Percentiles rank a stretch among this genome's conserved stretches.
Evolutionary conservation across 2,888 invertebrate genomes (phyloP).

Genomic region (Strigamia maritima): DNA sequence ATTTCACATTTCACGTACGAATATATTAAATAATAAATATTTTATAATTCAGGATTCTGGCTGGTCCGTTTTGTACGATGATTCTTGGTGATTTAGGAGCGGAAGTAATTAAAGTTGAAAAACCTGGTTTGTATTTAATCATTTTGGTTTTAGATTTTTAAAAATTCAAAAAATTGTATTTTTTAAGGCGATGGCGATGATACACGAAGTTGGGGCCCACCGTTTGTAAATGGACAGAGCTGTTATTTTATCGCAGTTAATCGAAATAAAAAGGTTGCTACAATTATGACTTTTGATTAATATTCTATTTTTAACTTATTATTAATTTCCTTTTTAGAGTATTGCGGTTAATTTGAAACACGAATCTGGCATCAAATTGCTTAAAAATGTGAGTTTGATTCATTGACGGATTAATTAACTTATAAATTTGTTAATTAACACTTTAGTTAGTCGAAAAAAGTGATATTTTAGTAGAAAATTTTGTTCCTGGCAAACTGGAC

Average conservation of each 20-base stretch:
- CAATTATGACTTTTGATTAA: background rate
- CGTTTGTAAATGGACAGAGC: constrained; percentile 67
- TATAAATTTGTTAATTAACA: background rate
- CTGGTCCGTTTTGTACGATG: constrained; percentile 94
- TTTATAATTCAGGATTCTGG: constrained; percentile 60
- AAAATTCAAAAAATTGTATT: background rate
- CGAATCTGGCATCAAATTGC: constrained; percentile 58
- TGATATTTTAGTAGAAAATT: constrained; percentile 92
- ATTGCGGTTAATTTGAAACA: constrained; percentile 79
- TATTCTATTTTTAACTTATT: background rate
- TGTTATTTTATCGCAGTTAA: constrained; percentile 85
- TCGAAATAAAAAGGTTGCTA: constrained; percentile 74
- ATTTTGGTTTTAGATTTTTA: background rate
- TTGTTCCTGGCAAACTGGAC: constrained; percentile 79
- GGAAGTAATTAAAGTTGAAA: constrained; percentile 87
- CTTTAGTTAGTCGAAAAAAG: constrained; percentile 66
- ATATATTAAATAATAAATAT: background rate
- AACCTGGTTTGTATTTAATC: constrained; percentile 59
- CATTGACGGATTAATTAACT: background rate
- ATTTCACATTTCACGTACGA: too few relatives aligned
- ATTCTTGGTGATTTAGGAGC: constrained; percentile 88
- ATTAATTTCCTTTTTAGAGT: constrained; percentile 57
- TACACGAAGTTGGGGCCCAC: constrained; percentile 89
- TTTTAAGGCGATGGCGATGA: constrained; percentile 69
- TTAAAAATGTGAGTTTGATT: constrained; percentile 45